phyloP scores from a whole-genome alignment of 2,113 vertebrate genomes.

The Upupa epops region DNA sequence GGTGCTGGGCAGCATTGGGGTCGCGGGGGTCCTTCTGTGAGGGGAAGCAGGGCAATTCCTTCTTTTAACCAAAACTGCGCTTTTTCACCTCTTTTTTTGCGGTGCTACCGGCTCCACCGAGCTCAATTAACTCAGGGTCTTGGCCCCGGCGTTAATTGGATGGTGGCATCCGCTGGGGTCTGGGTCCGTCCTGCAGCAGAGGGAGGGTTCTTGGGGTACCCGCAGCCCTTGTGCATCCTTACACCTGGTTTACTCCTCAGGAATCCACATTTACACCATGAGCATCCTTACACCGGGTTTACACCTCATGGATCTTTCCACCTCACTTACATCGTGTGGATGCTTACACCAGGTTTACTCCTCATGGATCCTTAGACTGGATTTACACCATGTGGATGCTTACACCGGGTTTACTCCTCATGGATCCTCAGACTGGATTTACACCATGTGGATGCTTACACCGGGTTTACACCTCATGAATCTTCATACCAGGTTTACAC shows the following conservation, averaged over 20 bases:
- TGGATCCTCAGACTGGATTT: neutral
- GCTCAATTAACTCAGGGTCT: fast-evolving
- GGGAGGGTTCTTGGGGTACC: fast-evolving
- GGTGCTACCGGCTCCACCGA: fast-evolving
- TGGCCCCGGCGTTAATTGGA: fast-evolving
- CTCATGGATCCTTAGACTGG: too few species aligned
- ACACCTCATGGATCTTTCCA: neutral
- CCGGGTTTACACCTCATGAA: neutral
- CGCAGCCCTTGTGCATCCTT: neutral
- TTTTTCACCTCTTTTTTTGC: too few species aligned
- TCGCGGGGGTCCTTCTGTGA: fast-evolving
- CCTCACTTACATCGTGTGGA: too few species aligned
- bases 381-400: neutral
- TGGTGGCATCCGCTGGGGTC: neutral
- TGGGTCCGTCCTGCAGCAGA: fast-evolving
- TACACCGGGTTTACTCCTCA: neutral
- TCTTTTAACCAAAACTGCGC: fast-evolving
- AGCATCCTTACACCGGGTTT: too few species aligned
- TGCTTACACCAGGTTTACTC: neutral
- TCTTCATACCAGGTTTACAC: too few species aligned
- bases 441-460: too few species aligned
- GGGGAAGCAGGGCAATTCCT: fast-evolving
- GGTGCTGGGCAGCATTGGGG: neutral
- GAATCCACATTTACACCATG: neutral
- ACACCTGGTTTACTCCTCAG: neutral